A percentile compares a stretch with the other conserved stretches of the same genome.
These are phyloP conservation scores for Nyleta sp. DNA, from an alignment of 2,888 invertebrate species.

Conservation along the genomic window DNA sequence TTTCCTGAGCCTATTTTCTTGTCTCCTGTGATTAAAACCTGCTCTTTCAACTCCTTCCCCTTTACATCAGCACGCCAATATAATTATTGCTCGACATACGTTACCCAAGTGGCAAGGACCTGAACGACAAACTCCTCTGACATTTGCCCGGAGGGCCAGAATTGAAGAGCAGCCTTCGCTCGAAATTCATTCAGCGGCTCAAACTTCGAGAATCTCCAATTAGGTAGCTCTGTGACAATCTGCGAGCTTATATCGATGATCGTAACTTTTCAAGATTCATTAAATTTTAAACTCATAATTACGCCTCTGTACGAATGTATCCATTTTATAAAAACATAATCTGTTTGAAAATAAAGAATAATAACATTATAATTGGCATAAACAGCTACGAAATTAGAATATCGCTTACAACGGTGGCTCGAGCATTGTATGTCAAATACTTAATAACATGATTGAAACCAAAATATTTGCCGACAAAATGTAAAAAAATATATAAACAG, in stretches of 20 bases:
- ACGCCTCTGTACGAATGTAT: neutral
- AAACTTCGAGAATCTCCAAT: constrained; percentile 78
- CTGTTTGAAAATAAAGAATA: constrained; percentile 15
- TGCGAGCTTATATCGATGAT: constrained; percentile 64
- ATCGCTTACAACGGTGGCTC: constrained; percentile 20
- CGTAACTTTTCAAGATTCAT: constrained; percentile 65
- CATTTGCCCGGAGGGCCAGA: constrained; percentile 72
- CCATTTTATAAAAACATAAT: too few species aligned
- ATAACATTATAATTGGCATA: constrained; percentile 25
- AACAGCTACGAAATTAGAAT: constrained; percentile 30
- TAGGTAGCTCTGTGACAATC: constrained; percentile 71
- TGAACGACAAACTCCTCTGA: constrained; percentile 66
- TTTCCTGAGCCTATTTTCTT: constrained; percentile 74
- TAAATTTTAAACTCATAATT: constrained; percentile 57
- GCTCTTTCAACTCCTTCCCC: constrained; percentile 64
- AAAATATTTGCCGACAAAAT: neutral
- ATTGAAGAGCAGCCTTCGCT: constrained; percentile 77
- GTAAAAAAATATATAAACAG: constrained; percentile 3
- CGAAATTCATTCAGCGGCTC: constrained; percentile 75
- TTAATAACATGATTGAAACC: neutral
- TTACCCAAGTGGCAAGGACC: constrained; percentile 71
- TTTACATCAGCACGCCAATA: constrained; percentile 72
- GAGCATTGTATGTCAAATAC: neutral
- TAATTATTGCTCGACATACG: constrained; percentile 77
- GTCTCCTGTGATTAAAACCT: constrained; percentile 79